These are phyloP conservation scores for Phyto melanocephala DNA, from an alignment of 2,888 invertebrate species.

Conservation along the genomic window DNA sequence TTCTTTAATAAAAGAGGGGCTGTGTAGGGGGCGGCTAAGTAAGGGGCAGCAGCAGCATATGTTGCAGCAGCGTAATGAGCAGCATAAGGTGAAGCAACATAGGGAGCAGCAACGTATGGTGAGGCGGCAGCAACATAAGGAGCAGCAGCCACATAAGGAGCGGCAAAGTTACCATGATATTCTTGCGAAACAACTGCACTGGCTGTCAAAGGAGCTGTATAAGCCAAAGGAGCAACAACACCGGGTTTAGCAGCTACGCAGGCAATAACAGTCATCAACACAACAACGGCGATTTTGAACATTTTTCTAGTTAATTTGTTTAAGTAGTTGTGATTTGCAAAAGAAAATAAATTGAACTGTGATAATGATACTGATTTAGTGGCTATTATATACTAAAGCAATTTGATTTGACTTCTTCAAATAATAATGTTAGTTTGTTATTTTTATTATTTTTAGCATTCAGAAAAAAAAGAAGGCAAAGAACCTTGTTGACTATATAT, in stretches of 20 bases:
- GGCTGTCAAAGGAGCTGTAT: conserved; percentile 70
- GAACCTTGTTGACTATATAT: conserved; percentile 65
- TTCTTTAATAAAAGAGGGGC: conserved; percentile 72
- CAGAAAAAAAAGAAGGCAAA: conserved; percentile 10
- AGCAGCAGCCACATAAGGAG: conserved; percentile 73
- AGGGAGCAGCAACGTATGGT: conserved; percentile 65
- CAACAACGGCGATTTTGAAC: conserved; percentile 70
- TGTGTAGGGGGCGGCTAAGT: conserved; percentile 64
- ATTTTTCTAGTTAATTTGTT: conserved; percentile 55
- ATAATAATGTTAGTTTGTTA: background rate
- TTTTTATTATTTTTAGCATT: background rate
- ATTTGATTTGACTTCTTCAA: background rate
- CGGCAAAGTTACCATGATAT: conserved; percentile 79
- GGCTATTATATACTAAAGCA: conserved; percentile 69
- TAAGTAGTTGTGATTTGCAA: conserved; percentile 58
- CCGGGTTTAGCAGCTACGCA: conserved; percentile 75
- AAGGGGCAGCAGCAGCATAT: conserved; percentile 67
- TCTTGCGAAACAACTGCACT: conserved; percentile 78
- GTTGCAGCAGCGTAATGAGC: conserved; percentile 68
- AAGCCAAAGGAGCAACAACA: conserved; percentile 74
- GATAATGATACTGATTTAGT: conserved; percentile 55
- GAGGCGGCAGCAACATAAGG: conserved; percentile 67
- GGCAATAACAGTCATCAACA: conserved; percentile 73
- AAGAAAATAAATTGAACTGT: conserved; percentile 71
- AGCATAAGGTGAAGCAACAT: conserved; percentile 58